phyloP scores from a whole-genome alignment of 1,140 invertebrate genomes.

The Drosophila mayri region DNA sequence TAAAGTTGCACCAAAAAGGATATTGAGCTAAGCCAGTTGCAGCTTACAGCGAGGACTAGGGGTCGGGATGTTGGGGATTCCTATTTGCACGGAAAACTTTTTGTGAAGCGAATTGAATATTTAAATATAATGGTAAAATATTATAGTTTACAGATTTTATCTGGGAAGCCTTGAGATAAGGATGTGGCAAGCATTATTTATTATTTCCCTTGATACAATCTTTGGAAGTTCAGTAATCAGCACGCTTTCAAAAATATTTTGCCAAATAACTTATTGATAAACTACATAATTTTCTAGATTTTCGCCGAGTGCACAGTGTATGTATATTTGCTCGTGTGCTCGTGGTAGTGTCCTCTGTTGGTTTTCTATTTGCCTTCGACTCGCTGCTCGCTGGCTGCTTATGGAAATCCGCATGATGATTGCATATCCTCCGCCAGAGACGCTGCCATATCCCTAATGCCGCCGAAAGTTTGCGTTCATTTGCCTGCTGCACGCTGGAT shows the following conservation, averaged over 20 bases:
- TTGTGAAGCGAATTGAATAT: too few species aligned
- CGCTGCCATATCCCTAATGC: constrained; percentile 78
- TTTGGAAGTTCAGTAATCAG: background rate
- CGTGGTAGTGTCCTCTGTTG: constrained; percentile 44
- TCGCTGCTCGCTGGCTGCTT: constrained; percentile 66
- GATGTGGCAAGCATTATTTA: too few species aligned
- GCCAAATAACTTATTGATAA: background rate
- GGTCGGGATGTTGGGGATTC: constrained; percentile 18
- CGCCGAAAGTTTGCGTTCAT: constrained; percentile 81
- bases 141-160: background rate
- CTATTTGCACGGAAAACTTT: background rate
- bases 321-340: constrained; percentile 31
- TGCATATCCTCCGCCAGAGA: constrained; percentile 80
- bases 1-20: constrained; percentile 78
- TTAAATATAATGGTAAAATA: background rate
- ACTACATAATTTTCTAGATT: background rate
- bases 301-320: constrained; percentile 10
- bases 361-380: constrained; percentile 74
- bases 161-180: background rate
- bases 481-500: constrained; percentile 71
- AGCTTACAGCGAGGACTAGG: constrained; percentile 49
- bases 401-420: constrained; percentile 84
- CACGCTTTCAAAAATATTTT: background rate
- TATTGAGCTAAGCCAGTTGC: constrained; percentile 80
- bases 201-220: too few species aligned